A percentile compares a stretch with the other conserved stretches of the same genome.
These are phyloP conservation scores for Grallaria varia DNA, from an alignment of 2,113 vertebrate genomes.

Conservation along the genomic window DNA sequence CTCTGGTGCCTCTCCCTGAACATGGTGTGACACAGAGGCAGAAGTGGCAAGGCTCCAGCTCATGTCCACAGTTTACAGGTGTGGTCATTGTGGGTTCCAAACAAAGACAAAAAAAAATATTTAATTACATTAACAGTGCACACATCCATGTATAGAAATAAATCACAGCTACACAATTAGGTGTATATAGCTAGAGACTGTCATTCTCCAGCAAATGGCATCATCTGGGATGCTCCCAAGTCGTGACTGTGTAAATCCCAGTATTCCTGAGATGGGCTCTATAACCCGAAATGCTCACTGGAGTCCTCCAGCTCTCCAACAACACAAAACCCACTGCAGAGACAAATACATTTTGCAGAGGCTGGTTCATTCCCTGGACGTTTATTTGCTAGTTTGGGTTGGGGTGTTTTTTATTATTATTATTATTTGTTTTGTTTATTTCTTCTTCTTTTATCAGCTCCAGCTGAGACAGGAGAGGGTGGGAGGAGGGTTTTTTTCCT, in stretches of 20 bases:
- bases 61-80: not conserved
- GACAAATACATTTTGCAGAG: not conserved
- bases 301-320: not conserved
- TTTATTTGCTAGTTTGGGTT: not conserved
- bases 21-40: not conserved
- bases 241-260: not conserved
- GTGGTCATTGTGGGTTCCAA: not conserved
- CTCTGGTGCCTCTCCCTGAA: not conserved
- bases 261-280: not conserved
- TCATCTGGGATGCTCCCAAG: not conserved
- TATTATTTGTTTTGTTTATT: conserved; percentile 33
- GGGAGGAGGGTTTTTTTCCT: conserved; percentile 64
- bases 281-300: not conserved
- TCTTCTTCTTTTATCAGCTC: conserved; percentile 50
- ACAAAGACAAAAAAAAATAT: not conserved
- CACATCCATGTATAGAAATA: fast-evolving
- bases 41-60: not conserved
- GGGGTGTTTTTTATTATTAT: not conserved
- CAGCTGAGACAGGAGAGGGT: conserved; percentile 52
- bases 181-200: not conserved
- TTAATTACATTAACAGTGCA: not conserved
- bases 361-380: not conserved
- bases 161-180: not conserved
- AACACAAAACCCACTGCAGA: not conserved
- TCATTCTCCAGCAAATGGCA: not conserved